phyloP scores from a whole-genome alignment of 2,888 invertebrate species.

The Lampropteryx suffumata region DNA sequence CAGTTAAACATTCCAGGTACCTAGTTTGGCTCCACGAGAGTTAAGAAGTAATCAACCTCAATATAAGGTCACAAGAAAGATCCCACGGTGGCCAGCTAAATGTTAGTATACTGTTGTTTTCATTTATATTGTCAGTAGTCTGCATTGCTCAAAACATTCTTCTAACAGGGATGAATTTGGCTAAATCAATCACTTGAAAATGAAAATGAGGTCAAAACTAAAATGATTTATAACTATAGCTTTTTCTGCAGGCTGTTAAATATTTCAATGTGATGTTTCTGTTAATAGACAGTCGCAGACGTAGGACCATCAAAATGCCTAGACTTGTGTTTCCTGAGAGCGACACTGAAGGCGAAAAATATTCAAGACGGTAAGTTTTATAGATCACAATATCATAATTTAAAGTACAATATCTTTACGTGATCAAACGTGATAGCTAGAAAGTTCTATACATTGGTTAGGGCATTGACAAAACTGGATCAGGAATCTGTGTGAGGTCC shows the following conservation, averaged over 20 bases:
- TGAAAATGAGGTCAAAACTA: too few relatives aligned
- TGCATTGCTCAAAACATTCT: too few relatives aligned
- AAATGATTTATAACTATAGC: too few relatives aligned
- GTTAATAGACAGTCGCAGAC: conserved; percentile 65
- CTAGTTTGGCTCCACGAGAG: conserved; percentile 73
- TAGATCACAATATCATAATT: neutral
- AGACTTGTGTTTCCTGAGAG: conserved; percentile 77
- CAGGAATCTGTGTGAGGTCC: too few relatives aligned
- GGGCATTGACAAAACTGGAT: too few relatives aligned
- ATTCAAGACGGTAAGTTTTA: conserved; percentile 68
- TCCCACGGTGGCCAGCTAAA: conserved; percentile 76
- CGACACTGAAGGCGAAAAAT: conserved; percentile 79
- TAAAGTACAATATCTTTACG: too few relatives aligned
- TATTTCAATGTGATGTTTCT: conserved; percentile 16
- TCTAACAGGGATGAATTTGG: too few relatives aligned
- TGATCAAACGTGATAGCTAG: too few relatives aligned
- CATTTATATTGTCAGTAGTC: too few relatives aligned
- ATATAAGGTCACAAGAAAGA: conserved; percentile 76
- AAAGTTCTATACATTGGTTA: too few relatives aligned
- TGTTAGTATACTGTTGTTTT: conserved; percentile 53
- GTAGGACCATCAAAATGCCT: conserved; percentile 76
- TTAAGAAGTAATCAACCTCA: conserved; percentile 66
- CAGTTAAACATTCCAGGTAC: conserved; percentile 50
- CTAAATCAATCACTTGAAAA: too few relatives aligned
- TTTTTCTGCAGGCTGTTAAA: neutral